These are phyloP conservation scores for Hybos culiciformis DNA, from an alignment of 2,888 invertebrate species.

Conservation along the genomic window DNA sequence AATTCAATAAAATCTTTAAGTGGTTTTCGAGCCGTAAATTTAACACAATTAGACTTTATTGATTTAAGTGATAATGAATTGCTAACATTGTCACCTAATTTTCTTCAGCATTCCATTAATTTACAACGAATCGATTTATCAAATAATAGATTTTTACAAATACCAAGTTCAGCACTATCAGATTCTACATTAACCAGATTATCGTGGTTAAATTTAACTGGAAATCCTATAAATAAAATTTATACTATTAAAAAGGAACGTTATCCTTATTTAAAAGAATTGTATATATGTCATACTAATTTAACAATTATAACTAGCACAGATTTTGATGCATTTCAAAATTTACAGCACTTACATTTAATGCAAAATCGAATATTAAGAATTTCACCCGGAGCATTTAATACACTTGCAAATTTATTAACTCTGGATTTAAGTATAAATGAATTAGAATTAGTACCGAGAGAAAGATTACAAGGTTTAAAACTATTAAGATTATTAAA, in stretches of 20 bases:
- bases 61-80: constrained; percentile 65
- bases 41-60: constrained; percentile 57
- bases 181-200: constrained; percentile 58
- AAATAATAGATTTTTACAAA: constrained; percentile 62
- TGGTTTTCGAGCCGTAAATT: constrained; percentile 61
- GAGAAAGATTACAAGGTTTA: constrained; percentile 70
- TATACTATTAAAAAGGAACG: constrained; percentile 54
- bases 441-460: constrained; percentile 67
- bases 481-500: constrained; percentile 60
- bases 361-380: constrained; percentile 60
- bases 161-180: constrained; percentile 59
- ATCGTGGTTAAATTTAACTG: constrained; percentile 66
- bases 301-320: constrained; percentile 69
- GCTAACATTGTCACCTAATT: constrained; percentile 64
- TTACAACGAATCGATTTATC: constrained; percentile 65
- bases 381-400: constrained; percentile 74
- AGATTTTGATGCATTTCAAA: constrained; percentile 73
- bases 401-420: constrained; percentile 57
- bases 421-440: constrained; percentile 71
- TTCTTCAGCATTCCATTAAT: constrained; percentile 58
- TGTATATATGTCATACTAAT: constrained; percentile 67
- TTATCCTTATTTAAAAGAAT: constrained; percentile 67
- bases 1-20: constrained; percentile 62
- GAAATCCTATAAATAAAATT: constrained; percentile 63
- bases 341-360: constrained; percentile 59